Percentiles rank a stretch among this genome's conserved stretches.
These are phyloP conservation scores for Rhopalosiphum nymphaeae DNA, from an alignment of 2,888 invertebrate genomes.

Conservation along the genomic window DNA sequence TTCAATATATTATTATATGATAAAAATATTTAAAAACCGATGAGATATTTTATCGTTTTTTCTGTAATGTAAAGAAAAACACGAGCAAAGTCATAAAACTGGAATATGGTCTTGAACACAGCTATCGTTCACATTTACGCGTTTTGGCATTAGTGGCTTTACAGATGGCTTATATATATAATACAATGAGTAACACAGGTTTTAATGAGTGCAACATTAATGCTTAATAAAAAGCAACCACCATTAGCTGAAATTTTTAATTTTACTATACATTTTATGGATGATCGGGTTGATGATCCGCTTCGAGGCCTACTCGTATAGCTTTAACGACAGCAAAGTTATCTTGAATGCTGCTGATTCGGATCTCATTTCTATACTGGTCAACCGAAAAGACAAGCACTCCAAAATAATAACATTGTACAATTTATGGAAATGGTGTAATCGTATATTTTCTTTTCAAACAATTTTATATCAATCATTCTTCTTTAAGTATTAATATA, in stretches of 20 bases:
- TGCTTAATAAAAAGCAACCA: background rate
- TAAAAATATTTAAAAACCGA: background rate
- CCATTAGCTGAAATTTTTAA: background rate
- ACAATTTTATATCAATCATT: constrained; percentile 15
- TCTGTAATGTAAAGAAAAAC: background rate
- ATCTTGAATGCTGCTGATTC: background rate
- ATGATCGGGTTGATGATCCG: background rate
- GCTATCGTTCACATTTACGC: background rate
- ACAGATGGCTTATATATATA: background rate
- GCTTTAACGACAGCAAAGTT: background rate
- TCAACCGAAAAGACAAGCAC: too few relatives aligned
- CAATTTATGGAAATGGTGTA: constrained; percentile 31
- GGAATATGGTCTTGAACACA: background rate
- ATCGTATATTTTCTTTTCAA: background rate
- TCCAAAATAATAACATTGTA: background rate
- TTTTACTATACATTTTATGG: background rate
- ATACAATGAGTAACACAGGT: background rate
- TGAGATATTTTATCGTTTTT: background rate
- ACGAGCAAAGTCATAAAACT: background rate
- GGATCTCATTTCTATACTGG: background rate
- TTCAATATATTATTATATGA: background rate
- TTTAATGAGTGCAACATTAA: constrained; percentile 3
- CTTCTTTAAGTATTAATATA: background rate
- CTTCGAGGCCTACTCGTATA: background rate
- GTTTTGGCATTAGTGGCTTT: background rate